phyloP scores from a whole-genome alignment of 2,888 invertebrate genomes.

The Drosophila stalkeri region DNA sequence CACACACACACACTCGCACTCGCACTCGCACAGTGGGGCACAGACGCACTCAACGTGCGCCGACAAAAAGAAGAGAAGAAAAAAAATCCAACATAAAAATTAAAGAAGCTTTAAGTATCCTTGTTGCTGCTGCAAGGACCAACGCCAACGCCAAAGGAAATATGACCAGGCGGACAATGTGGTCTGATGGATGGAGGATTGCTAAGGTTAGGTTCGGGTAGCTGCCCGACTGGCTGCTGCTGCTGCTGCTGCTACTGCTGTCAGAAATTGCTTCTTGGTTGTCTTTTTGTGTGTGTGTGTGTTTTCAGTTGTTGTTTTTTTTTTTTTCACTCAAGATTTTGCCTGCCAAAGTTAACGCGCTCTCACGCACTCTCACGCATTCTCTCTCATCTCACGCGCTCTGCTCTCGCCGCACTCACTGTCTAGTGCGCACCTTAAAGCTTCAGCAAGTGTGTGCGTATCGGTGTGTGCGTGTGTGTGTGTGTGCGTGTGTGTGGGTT shows the following conservation, averaged over 20 bases:
- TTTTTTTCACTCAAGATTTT: constrained; percentile 58
- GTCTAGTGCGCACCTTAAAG: constrained; percentile 66
- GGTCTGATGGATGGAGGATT: not conserved
- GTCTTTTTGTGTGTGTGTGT: constrained; percentile 28
- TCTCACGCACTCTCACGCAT: constrained; percentile 67
- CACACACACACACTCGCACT: constrained; percentile 1
- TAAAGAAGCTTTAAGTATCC: constrained; percentile 82
- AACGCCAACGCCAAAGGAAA: constrained; percentile 62
- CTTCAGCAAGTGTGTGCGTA: constrained; percentile 31
- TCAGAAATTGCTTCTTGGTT: constrained; percentile 53
- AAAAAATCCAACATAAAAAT: constrained; percentile 73
- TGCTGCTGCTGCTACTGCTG: constrained; percentile 33
- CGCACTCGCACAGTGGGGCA: constrained; percentile 22
- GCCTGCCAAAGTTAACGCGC: constrained; percentile 63
- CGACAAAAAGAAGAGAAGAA: constrained; percentile 74
- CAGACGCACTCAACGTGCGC: constrained; percentile 52
- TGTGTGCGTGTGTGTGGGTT: constrained; percentile 37
- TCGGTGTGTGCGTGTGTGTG: constrained; percentile 2
- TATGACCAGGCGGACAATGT: constrained; percentile 3
- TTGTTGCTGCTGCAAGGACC: constrained; percentile 57
- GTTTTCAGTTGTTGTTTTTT: constrained; percentile 14
- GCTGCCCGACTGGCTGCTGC: constrained; percentile 11
- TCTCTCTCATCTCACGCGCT: constrained; percentile 28
- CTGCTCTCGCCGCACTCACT: constrained; percentile 25
- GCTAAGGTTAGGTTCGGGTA: constrained; percentile 2